Conservation (phyloP, 2,113 vertebrate genomes). For the Clarias batrachus region DNA sequence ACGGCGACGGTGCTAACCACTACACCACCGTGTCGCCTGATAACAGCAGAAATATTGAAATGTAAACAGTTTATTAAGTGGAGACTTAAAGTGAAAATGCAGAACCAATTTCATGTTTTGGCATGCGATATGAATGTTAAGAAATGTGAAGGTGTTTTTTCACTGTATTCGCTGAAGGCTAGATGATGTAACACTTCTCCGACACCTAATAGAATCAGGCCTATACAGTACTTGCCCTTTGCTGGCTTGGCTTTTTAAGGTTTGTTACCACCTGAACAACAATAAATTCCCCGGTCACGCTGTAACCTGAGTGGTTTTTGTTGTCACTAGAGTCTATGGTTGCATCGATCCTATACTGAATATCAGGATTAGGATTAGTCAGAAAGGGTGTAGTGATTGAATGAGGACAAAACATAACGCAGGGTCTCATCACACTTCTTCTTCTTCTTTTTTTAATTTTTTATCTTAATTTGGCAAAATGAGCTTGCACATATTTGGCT, state of each 20-base stretch:
- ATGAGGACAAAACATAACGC: background rate
- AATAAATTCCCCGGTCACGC: background rate
- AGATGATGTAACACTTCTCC: conserved; percentile 6
- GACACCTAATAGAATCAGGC: background rate
- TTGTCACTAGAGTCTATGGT: background rate
- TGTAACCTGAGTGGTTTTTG: background rate
- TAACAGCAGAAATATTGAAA: background rate
- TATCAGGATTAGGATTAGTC: background rate
- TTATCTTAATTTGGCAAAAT: background rate
- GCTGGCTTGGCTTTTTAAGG: conserved; percentile 25
- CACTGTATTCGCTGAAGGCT: conserved; percentile 51
- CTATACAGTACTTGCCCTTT: background rate
- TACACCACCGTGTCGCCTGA: no score
- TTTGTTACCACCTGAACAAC: conserved; percentile 4
- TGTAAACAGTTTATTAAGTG: background rate
- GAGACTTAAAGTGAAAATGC: background rate
- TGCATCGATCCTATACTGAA: background rate
- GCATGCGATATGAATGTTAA: conserved; percentile 17
- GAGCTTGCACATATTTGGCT: background rate
- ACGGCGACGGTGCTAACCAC: no score
- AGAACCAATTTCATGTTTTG: conserved; percentile 47
- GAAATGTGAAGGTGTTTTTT: conserved; percentile 67
- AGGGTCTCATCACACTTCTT: background rate
- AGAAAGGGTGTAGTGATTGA: background rate
- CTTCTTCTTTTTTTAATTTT: background rate